These are phyloP conservation scores for Fopius arisanus DNA, from an alignment of 1,140 invertebrate species.

Conservation along the genomic window DNA sequence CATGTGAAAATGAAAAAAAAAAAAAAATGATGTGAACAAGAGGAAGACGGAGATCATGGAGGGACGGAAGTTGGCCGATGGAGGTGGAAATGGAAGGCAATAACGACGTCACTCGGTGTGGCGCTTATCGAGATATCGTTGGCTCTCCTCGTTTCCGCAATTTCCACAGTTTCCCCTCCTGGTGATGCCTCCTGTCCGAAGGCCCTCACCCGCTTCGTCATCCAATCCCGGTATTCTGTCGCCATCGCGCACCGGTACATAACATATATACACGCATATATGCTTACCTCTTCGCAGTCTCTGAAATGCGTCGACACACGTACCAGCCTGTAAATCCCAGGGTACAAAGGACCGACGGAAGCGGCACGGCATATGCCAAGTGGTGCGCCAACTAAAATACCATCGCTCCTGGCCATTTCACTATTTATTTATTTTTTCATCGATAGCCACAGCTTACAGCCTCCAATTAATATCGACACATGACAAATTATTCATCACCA, in stretches of 20 bases:
- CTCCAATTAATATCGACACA: neutral
- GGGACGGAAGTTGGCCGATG: constrained; percentile 54
- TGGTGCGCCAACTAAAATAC: neutral
- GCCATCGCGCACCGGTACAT: neutral
- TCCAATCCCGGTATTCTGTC: constrained; percentile 26
- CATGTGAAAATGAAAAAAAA: too few relatives aligned
- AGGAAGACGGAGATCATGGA: constrained; percentile 33
- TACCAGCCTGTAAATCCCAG: constrained; percentile 12
- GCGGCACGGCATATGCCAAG: constrained; percentile 6
- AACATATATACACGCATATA: constrained; percentile 9
- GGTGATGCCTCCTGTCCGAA: neutral
- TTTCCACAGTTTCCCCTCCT: constrained; percentile 40
- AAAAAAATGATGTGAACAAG: constrained; percentile 22
- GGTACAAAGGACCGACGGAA: constrained; percentile 17
- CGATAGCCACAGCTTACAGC: neutral
- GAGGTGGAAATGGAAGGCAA: constrained; percentile 58
- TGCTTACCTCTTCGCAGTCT: neutral
- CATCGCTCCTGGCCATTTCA: neutral
- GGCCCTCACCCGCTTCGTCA: constrained; percentile 18
- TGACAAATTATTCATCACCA: neutral
- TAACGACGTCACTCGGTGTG: constrained; percentile 48
- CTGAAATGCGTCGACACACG: constrained; percentile 2
- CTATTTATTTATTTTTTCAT: neutral
- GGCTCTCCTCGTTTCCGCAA: constrained; percentile 50
- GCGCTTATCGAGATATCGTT: constrained; percentile 51